Evolutionary conservation across 2,888 invertebrate genomes (phyloP).

Genomic region (Gisinianus flammeolus): DNA sequence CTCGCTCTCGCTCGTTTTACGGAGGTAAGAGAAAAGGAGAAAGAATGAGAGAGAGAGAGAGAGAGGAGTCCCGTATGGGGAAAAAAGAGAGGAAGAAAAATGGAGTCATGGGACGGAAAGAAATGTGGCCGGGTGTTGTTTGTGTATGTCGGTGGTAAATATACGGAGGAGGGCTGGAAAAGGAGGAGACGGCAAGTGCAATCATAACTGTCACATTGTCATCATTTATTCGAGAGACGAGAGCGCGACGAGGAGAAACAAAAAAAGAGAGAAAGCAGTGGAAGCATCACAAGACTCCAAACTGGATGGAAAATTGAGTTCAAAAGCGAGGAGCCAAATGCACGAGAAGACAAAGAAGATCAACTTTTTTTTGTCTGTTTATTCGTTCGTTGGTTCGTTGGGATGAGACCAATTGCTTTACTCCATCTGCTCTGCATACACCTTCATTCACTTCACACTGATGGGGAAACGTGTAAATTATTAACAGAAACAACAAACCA

Average conservation of each 20-base stretch:
- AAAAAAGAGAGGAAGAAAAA: neutral
- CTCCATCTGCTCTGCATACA: too few relatives aligned
- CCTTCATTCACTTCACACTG: too few relatives aligned
- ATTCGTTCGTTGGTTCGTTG: neutral
- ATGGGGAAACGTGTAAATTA: too few relatives aligned
- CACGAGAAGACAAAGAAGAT: neutral
- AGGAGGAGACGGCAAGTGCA: conserved; percentile 1
- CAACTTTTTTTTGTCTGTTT: neutral
- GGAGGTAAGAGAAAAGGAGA: neutral
- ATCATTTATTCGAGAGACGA: conserved; percentile 10
- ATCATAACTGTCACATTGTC: conserved; percentile 18
- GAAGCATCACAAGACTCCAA: too few relatives aligned
- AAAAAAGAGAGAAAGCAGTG: neutral
- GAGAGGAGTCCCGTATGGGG: neutral
- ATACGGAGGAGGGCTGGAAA: neutral
- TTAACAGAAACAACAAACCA: too few relatives aligned
- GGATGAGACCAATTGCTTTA: too few relatives aligned
- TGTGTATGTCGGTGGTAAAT: neutral
- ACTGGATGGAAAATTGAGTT: too few relatives aligned
- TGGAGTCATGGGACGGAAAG: conserved; percentile 11
- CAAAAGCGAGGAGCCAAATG: neutral
- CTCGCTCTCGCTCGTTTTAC: too few relatives aligned
- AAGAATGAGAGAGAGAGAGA: neutral
- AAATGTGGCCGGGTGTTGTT: conserved; percentile 14
- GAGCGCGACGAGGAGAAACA: neutral